A percentile compares a stretch with the other conserved stretches of the same genome.
These are phyloP conservation scores for Ramazzottius varieornatus DNA, from an alignment of 2,888 invertebrate species.

Conservation along the genomic window DNA sequence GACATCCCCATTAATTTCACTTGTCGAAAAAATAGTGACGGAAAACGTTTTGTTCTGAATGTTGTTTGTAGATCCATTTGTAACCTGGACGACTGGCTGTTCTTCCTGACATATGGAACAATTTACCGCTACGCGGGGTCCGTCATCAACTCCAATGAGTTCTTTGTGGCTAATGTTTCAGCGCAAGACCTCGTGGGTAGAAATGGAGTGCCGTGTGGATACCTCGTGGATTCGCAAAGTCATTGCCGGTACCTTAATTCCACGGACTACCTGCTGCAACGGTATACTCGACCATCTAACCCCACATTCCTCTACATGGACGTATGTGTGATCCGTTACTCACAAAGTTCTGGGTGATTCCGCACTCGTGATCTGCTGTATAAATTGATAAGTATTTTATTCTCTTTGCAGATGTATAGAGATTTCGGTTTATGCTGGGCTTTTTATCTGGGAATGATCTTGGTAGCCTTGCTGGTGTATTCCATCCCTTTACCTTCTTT, in stretches of 20 bases:
- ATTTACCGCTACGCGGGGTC: conserved; percentile 53
- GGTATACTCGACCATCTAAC: background rate
- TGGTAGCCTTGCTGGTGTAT: conserved; percentile 58
- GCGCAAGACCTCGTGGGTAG: background rate
- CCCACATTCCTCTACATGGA: background rate
- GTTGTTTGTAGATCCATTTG: conserved; percentile 35
- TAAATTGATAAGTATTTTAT: too few relatives aligned
- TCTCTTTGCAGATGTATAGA: conserved; percentile 7
- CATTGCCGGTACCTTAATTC: background rate
- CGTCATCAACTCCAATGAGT: conserved; percentile 42
- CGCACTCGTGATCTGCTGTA: too few relatives aligned
- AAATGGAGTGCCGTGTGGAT: background rate
- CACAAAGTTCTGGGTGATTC: too few relatives aligned
- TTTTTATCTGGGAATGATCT: conserved; percentile 49
- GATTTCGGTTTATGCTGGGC: conserved; percentile 57
- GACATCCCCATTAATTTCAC: background rate
- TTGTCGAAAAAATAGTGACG: background rate
- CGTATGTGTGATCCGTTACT: too few relatives aligned
- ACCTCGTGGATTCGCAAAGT: background rate
- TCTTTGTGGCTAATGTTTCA: conserved; percentile 18
- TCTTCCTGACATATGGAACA: conserved; percentile 47
- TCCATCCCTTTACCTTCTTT: conserved; percentile 55
- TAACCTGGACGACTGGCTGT: conserved; percentile 51
- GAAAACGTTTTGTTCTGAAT: background rate
- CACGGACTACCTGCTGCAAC: background rate